phyloP scores from a whole-genome alignment of 1,140 invertebrate genomes.

The Limonius californicus region DNA sequence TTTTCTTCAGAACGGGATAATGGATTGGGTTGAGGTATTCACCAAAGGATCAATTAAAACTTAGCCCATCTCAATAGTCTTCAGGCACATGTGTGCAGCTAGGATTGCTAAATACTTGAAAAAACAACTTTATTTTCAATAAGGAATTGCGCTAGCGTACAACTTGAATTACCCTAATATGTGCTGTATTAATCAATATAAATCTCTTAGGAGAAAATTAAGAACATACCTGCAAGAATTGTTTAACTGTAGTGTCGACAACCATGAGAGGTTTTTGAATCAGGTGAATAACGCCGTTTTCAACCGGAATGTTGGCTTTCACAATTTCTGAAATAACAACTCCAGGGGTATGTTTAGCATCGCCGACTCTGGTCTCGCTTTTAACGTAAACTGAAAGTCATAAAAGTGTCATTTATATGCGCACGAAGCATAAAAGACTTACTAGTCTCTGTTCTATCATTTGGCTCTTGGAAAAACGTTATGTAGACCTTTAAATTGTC shows the following conservation, averaged over 20 bases:
- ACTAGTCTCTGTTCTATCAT: slow-evolving; percentile 26
- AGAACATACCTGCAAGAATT: slow-evolving; percentile 81
- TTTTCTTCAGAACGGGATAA: too few species aligned
- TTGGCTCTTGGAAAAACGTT: slow-evolving; percentile 54
- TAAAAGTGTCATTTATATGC: background rate
- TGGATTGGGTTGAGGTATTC: too few species aligned
- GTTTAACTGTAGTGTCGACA: slow-evolving; percentile 76
- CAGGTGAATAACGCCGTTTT: slow-evolving; percentile 88
- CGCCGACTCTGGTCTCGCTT: slow-evolving; percentile 78
- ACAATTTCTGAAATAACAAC: slow-evolving; percentile 84
- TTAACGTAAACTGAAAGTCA: slow-evolving; percentile 72
- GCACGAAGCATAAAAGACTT: background rate
- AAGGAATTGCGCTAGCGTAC: too few species aligned
- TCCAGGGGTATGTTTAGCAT: slow-evolving; percentile 69
- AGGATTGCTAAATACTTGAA: too few species aligned
- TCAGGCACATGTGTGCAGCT: too few species aligned
- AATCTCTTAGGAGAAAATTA: too few species aligned
- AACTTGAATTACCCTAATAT: too few species aligned
- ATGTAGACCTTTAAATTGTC: slow-evolving; percentile 80
- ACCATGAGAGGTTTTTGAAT: slow-evolving; percentile 88
- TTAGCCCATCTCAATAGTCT: too few species aligned
- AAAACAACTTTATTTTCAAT: too few species aligned
- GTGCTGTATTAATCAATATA: too few species aligned
- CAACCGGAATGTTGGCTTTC: slow-evolving; percentile 87
- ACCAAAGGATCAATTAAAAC: too few species aligned